phyloP scores from a whole-genome alignment of 2,797 vertebrate genomes.

The Uromys caudimaculatus region DNA sequence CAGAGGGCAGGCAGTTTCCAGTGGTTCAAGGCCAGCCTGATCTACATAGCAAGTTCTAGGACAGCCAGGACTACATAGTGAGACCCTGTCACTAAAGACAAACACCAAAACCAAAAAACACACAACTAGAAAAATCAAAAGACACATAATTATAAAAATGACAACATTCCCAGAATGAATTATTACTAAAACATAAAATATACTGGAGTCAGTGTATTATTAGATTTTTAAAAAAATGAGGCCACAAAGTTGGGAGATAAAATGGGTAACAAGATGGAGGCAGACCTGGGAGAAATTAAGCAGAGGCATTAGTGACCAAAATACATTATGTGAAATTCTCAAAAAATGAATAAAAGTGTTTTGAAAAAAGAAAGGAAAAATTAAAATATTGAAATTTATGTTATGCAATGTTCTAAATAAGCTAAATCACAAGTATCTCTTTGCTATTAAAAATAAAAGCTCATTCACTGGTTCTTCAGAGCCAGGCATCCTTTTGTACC shows the following conservation, averaged over 20 bases:
- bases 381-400: conserved; percentile 15
- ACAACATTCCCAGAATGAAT: not conserved
- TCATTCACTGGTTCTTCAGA: conserved; percentile 9
- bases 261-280: not conserved
- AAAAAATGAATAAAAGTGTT: not conserved
- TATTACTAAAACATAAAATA: conserved; percentile 22
- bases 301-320: not conserved
- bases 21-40: not conserved
- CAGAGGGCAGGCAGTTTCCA: not conserved
- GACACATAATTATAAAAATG: not conserved
- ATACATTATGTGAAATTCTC: not conserved
- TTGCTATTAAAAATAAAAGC: not conserved
- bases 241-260: not conserved
- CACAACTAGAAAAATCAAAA: not conserved
- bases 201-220: not conserved
- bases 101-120: not conserved
- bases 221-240: not conserved
- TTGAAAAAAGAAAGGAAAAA: not conserved
- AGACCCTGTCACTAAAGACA: not conserved
- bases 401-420: conserved; percentile 44
- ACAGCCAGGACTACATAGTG: not conserved
- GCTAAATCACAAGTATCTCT: not conserved
- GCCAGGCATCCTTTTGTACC: not conserved
- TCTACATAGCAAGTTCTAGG: not conserved
- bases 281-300: not conserved